These are phyloP conservation scores for Limnodromus scolopaceus DNA, from an alignment of 2,797 vertebrate genomes.

Conservation along the genomic window DNA sequence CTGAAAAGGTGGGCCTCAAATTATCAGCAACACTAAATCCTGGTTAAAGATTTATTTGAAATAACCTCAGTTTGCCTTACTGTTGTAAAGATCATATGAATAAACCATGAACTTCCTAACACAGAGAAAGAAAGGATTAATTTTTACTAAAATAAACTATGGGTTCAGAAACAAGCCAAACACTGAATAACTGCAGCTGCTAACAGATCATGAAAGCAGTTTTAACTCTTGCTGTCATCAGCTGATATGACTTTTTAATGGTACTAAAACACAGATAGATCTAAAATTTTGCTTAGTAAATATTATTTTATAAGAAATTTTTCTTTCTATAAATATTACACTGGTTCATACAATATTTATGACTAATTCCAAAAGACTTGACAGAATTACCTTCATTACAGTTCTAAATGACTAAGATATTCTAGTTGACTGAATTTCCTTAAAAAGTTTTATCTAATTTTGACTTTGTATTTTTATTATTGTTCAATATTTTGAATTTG, in stretches of 20 bases:
- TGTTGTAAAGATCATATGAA: neutral
- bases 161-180: neutral
- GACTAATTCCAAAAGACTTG: neutral
- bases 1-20: neutral
- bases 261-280: neutral
- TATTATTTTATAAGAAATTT: neutral
- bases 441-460: neutral
- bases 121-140: neutral
- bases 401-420: neutral
- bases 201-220: neutral
- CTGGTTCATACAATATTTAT: neutral
- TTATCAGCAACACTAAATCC: neutral
- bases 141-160: neutral
- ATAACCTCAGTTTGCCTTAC: neutral
- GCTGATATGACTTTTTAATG: neutral
- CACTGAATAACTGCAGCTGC: slow-evolving; percentile 26
- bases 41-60: neutral
- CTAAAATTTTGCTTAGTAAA: neutral
- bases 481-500: neutral
- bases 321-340: neutral
- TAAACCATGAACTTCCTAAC: neutral
- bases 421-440: neutral
- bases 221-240: neutral
- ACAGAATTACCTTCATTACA: neutral
- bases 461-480: neutral